A percentile compares a stretch with the other conserved stretches of the same genome.
Conservation (phyloP, 2,797 vertebrate genomes). For the Sciaenops ocellatus region DNA sequence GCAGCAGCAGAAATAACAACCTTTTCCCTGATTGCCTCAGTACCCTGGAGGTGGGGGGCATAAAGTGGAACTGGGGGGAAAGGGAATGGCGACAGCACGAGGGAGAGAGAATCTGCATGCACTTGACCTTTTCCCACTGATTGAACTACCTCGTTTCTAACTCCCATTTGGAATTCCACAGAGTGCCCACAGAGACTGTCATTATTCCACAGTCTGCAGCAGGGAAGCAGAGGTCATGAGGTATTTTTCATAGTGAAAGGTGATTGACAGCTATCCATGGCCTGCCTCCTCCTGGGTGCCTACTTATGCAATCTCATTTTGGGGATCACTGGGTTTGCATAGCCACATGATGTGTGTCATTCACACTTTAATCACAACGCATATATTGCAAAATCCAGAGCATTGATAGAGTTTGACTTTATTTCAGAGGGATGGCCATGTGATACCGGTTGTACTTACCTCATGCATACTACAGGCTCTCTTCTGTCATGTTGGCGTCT, state of each 20-base stretch:
- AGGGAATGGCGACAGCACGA: conserved; percentile 52
- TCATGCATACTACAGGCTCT: conserved; percentile 51
- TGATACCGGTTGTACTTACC: conserved; percentile 51
- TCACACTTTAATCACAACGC: conserved; percentile 38
- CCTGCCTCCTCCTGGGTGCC: conserved; percentile 38
- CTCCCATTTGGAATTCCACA: conserved; percentile 81
- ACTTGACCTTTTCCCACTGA: conserved; percentile 86
- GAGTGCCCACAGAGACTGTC: conserved; percentile 73
- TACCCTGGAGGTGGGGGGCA: conserved; percentile 61
- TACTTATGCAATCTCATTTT: conserved; percentile 65
- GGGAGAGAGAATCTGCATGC: conserved; percentile 79
- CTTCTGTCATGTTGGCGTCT: conserved; percentile 69
- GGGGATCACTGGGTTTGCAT: conserved; percentile 45
- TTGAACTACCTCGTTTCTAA: conserved; percentile 79
- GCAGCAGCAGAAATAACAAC: conserved; percentile 77
- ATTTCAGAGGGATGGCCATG: conserved; percentile 41
- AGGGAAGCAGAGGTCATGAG: conserved; percentile 72
- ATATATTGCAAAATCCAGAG: conserved; percentile 43
- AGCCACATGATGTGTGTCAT: conserved; percentile 40
- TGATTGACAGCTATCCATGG: conserved; percentile 74
- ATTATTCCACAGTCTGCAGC: conserved; percentile 74
- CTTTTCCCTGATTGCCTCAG: conserved; percentile 78
- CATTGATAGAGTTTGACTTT: conserved; percentile 43
- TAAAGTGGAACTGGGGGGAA: conserved; percentile 57
- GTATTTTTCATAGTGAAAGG: conserved; percentile 69